Percentiles rank a stretch among this genome's conserved stretches.
phyloP scores from a whole-genome alignment of 2,888 invertebrate species.

The Hydrotaea diabolus region DNA sequence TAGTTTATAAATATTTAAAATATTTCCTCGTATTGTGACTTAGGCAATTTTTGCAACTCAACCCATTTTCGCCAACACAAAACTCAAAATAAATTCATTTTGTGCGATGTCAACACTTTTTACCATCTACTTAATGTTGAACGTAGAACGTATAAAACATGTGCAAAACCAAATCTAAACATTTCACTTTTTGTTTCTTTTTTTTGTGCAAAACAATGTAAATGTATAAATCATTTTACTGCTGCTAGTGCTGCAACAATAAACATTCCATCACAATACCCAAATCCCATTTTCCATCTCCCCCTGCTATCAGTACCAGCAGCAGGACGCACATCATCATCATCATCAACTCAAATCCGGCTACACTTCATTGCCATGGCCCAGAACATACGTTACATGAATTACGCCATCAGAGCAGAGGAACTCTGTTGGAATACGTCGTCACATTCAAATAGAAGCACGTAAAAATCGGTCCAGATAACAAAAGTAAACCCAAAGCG shows the following conservation, averaged over 20 bases:
- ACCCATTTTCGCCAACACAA: no score
- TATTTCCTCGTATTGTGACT: no score
- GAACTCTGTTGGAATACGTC: no score
- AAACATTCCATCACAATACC: background rate
- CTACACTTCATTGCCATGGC: background rate
- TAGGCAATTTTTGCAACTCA: no score
- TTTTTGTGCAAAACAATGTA: background rate
- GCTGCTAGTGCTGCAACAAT: background rate
- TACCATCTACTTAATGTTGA: background rate
- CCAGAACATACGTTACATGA: background rate
- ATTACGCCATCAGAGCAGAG: background rate
- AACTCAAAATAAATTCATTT: no score
- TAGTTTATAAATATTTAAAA: no score
- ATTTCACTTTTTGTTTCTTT: slow-evolving; percentile 6
- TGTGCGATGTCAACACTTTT: no score
- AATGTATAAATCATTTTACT: slow-evolving; percentile 9
- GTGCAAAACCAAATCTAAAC: background rate
- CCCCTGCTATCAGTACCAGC: background rate
- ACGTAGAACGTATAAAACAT: background rate
- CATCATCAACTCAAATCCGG: background rate
- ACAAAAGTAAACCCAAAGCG: no score
- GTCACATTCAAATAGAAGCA: no score
- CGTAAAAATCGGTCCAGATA: no score
- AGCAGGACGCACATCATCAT: no score
- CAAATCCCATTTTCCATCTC: background rate